Base-by-base conservation (phyloP, 1,140 invertebrate species). In the Hylaeus anthracinus region DNA sequence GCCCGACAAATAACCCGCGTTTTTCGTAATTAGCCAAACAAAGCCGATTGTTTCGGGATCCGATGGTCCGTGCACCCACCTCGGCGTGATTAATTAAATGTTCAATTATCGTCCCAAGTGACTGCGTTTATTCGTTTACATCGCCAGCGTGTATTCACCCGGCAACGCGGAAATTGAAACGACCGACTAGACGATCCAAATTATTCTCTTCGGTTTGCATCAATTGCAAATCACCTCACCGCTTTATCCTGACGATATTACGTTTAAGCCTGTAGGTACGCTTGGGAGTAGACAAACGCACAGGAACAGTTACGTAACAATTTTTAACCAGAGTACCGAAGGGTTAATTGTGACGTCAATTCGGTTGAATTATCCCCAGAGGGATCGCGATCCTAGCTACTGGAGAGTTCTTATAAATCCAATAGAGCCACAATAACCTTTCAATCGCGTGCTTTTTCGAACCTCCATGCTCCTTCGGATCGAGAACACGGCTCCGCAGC, bases 61-160 rank as follows among this genome's bases (percentile, higher is more conserved):
- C 60, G 58, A 48, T 8, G 43, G 14, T 15, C 41, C 12, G 26
- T 48, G 37, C 43, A 39, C 48, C 45, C 71, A 58, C 73, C 76
- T 67, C 51, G 26, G 37, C 10, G 61, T 67, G 81, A 86, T 85
- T 81, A 76, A 81, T 81, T 82, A 86, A 86, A 82, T 67, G 55
- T 79, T 79, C 66, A 69, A 80, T 80, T 69, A 74, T 41, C 65
- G 63, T 15, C 55, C 58, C 39, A 63, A 65, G 71, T 60, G 67
- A 56, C 70, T 39, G 58, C 72, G 58, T 48, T 65, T 73, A 73
- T 72, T 55, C 60, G 12, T 15, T 48, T 41, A 45, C 63, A 45
- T 15, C 41, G 51, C 51, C 51, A 12, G 9, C 15, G 9, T 8
- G 43, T 26, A 48, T 67, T 9, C 65, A 67, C 51, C 2, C 51